phyloP scores from a whole-genome alignment of 92 coral and sea anemone species.

The Heliopora coerulea region DNA sequence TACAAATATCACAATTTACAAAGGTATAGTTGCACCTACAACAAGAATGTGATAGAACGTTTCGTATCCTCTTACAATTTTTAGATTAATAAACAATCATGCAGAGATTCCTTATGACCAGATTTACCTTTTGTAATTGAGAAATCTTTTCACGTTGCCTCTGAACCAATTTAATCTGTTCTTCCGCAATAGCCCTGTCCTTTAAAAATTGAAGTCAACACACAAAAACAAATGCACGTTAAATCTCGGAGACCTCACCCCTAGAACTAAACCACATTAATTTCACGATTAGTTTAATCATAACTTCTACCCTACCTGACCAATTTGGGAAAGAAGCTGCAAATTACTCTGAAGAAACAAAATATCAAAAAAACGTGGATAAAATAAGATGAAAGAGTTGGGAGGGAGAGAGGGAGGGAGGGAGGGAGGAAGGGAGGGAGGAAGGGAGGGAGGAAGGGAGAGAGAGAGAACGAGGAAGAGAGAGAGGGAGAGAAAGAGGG shows the following conservation, averaged over 20 bases:
- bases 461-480: too few relatives aligned
- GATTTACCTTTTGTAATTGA: constrained; percentile 76
- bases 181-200: constrained; percentile 98
- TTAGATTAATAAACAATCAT: too few relatives aligned
- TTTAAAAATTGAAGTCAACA: constrained; percentile 17
- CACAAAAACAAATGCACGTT: background rate
- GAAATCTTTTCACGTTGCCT: constrained; percentile 86
- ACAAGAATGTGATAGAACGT: too few relatives aligned
- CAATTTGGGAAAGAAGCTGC: constrained; percentile 93
- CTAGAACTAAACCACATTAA: too few relatives aligned
- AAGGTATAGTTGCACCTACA: too few relatives aligned
- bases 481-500: too few relatives aligned
- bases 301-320: constrained; percentile 72
- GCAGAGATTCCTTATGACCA: too few relatives aligned
- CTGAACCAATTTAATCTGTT: constrained; percentile 83
- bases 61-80: too few relatives aligned
- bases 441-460: too few relatives aligned
- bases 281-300: too few relatives aligned
- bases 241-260: background rate
- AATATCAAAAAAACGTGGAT: background rate
- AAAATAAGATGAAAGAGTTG: background rate
- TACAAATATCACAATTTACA: too few relatives aligned
- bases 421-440: too few relatives aligned
- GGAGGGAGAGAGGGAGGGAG: background rate
- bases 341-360: constrained; percentile 71